A percentile compares a stretch with the other conserved stretches of the same genome.
phyloP scores from a whole-genome alignment of 2,113 vertebrate genomes.

The Raphicerus campestris region DNA sequence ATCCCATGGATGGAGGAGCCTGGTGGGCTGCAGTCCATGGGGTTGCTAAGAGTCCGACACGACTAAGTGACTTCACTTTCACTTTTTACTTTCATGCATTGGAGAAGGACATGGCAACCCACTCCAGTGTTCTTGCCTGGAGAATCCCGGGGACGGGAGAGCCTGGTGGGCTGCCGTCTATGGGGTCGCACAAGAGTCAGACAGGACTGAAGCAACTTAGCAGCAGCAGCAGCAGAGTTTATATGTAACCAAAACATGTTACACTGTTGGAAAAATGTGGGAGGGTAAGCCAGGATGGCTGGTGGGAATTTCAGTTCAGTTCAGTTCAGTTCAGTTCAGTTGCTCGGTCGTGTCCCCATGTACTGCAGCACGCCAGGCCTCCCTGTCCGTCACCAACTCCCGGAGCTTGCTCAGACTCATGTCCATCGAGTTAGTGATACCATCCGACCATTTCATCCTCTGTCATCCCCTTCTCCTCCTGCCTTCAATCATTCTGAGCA shows the following conservation, averaged over 20 bases:
- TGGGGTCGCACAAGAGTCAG: no score
- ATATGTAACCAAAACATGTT: not conserved
- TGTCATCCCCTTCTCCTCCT: not conserved
- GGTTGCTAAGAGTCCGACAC: no score
- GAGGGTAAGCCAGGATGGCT: not conserved
- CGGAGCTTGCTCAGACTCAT: fast-evolving
- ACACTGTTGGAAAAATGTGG: not conserved
- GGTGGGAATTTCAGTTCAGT: not conserved
- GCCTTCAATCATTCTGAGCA: not conserved
- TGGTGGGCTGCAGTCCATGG: no score
- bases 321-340: not conserved
- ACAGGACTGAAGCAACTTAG: no score
- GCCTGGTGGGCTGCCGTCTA: no score
- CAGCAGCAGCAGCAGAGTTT: no score
- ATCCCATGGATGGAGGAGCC: no score
- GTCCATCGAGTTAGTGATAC: not conserved
- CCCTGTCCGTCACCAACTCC: not conserved
- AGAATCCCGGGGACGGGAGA: no score
- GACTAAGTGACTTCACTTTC: no score
- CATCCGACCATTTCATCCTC: not conserved
- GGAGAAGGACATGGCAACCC: no score
- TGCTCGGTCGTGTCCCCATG: not conserved
- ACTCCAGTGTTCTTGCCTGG: no score
- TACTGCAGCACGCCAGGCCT: not conserved
- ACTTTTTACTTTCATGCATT: no score